A percentile compares a stretch with the other conserved stretches of the same genome.
Evolutionary conservation across 1,140 invertebrate species (phyloP).

Genomic region (Adelges cooleyi): DNA sequence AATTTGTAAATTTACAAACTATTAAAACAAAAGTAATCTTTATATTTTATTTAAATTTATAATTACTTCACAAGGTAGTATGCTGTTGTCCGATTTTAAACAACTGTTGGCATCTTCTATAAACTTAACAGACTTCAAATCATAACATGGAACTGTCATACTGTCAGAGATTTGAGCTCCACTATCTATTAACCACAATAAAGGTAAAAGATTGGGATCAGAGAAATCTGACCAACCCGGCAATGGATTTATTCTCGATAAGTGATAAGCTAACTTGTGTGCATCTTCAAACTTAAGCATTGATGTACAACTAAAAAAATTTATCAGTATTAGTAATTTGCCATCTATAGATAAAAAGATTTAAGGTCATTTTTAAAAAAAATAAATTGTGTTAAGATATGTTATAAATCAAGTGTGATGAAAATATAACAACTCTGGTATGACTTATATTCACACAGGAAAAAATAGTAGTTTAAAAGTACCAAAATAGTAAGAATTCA

Average conservation of each 20-base stretch:
- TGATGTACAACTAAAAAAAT: background rate
- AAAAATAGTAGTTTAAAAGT: too few relatives aligned
- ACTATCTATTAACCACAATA: slow-evolving; percentile 14
- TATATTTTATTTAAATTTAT: background rate
- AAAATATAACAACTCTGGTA: too few relatives aligned
- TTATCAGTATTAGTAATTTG: background rate
- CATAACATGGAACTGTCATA: slow-evolving; percentile 19
- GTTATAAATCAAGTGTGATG: too few relatives aligned
- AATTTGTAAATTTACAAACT: background rate
- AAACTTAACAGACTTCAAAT: slow-evolving; percentile 9
- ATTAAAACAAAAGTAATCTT: background rate
- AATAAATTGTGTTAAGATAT: too few relatives aligned
- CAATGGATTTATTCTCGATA: slow-evolving; percentile 22
- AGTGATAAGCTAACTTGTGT: slow-evolving; percentile 10
- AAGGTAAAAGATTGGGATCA: slow-evolving; percentile 2
- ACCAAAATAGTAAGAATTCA: too few relatives aligned
- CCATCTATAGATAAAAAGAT: background rate
- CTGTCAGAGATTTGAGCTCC: slow-evolving; percentile 15
- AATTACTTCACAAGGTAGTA: background rate
- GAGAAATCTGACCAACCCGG: slow-evolving; percentile 10
- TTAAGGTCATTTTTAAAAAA: background rate
- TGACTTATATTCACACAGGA: too few relatives aligned
- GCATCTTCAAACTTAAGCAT: background rate
- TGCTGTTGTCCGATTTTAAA: background rate
- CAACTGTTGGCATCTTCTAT: slow-evolving; percentile 2